phyloP scores from a whole-genome alignment of 2,797 vertebrate species.

The Gastrophryne carolinensis region DNA sequence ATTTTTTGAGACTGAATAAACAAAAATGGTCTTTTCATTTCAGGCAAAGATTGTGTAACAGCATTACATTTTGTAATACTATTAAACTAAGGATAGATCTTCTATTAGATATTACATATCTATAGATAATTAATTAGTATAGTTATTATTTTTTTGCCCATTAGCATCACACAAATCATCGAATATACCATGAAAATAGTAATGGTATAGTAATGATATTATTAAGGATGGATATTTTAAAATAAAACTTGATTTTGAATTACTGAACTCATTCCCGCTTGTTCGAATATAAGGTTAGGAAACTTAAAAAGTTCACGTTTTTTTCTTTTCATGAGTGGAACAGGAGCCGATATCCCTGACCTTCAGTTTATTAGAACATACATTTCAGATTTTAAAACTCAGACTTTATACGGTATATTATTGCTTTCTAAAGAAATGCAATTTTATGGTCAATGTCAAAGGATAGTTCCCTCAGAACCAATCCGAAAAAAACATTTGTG shows the following conservation, averaged over 20 bases:
- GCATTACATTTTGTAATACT: not conserved
- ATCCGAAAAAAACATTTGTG: not conserved
- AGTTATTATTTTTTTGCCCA: not conserved
- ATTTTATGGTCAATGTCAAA: not conserved
- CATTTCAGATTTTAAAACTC: not conserved
- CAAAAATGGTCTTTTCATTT: slow-evolving; percentile 22
- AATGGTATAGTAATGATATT: no score
- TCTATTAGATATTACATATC: not conserved
- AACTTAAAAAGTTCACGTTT: not conserved
- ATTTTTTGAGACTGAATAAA: slow-evolving; percentile 20
- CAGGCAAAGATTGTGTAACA: not conserved
- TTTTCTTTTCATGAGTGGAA: not conserved
- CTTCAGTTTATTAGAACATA: slow-evolving; percentile 2
- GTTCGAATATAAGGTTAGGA: not conserved
- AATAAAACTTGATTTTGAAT: not conserved
- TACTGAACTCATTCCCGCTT: not conserved
- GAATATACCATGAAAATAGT: not conserved
- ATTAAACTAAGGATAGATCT: not conserved
- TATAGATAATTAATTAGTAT: not conserved
- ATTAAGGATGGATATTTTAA: not conserved
- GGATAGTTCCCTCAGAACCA: not conserved
- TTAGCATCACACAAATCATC: not conserved
- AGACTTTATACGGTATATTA: not conserved
- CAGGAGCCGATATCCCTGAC: not conserved
- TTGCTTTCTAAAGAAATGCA: not conserved